Evolutionary conservation across 2,113 vertebrate genomes (phyloP).

Genomic region (Rhadina sibilatrix): DNA sequence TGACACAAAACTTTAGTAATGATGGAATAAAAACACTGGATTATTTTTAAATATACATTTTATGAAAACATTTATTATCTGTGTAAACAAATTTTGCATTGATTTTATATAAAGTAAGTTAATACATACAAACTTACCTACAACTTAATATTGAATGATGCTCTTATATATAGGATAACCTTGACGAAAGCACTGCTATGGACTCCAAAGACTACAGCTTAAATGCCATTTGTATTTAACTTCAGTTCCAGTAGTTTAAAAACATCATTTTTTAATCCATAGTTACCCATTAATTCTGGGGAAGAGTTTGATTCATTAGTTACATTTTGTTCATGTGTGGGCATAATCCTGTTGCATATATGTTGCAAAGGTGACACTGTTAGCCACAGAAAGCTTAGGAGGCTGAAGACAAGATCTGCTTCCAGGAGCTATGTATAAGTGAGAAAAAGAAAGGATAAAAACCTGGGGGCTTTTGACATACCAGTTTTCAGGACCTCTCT

Average conservation of each 20-base stretch:
- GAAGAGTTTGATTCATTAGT: background rate
- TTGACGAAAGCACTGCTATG: background rate
- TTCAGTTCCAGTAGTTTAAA: background rate
- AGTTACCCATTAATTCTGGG: background rate
- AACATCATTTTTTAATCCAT: background rate
- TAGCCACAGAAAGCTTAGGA: background rate
- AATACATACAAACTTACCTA: conserved; percentile 6
- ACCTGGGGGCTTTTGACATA: background rate
- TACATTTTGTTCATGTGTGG: background rate
- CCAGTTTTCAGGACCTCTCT: background rate
- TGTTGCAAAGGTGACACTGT: background rate
- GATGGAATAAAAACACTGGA: background rate
- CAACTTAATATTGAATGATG: background rate
- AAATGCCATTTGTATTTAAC: background rate
- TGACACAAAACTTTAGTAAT: background rate
- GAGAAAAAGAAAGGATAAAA: background rate
- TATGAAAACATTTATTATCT: conserved; percentile 22
- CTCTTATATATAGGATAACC: background rate
- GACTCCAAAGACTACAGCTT: background rate
- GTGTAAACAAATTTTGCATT: conserved; percentile 5
- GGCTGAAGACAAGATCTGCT: background rate
- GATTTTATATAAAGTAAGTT: conserved; percentile 2
- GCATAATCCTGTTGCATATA: background rate
- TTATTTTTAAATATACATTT: background rate
- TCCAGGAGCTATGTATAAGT: background rate